phyloP scores from a whole-genome alignment of 2,797 vertebrate species.

The Melanotaenia pygmaea region DNA sequence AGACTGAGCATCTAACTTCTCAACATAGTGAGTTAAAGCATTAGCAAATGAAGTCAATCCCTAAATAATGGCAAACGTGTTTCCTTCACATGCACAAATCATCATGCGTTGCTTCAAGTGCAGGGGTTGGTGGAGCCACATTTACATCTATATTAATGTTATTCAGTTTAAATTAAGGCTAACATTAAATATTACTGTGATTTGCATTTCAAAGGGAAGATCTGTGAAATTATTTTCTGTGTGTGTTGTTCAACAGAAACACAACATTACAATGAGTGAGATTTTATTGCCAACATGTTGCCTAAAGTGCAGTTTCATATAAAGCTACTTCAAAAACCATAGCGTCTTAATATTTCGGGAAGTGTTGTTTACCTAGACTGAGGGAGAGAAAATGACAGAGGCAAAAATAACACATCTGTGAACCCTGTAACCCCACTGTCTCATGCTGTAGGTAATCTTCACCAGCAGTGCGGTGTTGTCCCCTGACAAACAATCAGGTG shows the following conservation, averaged over 20 bases:
- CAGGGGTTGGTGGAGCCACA: not conserved
- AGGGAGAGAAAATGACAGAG: slow-evolving; percentile 7
- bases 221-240: not conserved
- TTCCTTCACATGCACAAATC: slow-evolving; percentile 25
- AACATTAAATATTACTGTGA: not conserved
- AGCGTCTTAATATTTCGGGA: slow-evolving; percentile 31
- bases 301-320: slow-evolving; percentile 27
- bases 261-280: not conserved
- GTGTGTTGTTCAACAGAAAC: slow-evolving; percentile 5
- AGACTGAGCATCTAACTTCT: slow-evolving; percentile 38
- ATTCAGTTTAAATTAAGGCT: slow-evolving; percentile 13
- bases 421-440: slow-evolving; percentile 24
- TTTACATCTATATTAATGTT: slow-evolving; percentile 1
- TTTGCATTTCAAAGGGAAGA: not conserved
- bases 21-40: slow-evolving; percentile 32
- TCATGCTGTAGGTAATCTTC: slow-evolving; percentile 24
- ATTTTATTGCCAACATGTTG: slow-evolving; percentile 3
- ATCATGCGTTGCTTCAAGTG: slow-evolving; percentile 1
- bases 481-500: slow-evolving; percentile 41
- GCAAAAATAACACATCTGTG: slow-evolving; percentile 36
- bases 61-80: slow-evolving; percentile 17
- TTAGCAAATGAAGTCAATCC: slow-evolving; percentile 23
- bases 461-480: slow-evolving; percentile 21
- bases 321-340: slow-evolving; percentile 21
- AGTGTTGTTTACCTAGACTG: slow-evolving; percentile 28